phyloP scores from a whole-genome alignment of 2,113 vertebrate genomes.

The Egretta garzetta region DNA sequence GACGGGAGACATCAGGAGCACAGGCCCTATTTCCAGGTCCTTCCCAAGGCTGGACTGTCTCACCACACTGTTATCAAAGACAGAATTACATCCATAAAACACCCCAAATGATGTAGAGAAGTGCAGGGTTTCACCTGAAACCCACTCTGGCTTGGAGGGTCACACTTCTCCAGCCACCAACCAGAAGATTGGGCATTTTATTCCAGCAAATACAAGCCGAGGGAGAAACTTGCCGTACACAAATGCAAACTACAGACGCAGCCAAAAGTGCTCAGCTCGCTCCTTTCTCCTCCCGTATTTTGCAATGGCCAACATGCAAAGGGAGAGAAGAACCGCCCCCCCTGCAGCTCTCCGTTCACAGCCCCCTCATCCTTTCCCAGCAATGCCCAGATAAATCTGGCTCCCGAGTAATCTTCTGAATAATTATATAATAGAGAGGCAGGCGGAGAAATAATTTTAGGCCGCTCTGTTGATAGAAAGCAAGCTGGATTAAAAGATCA shows the following conservation, averaged over 20 bases:
- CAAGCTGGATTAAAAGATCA: slow-evolving; percentile 66
- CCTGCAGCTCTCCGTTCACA: background rate
- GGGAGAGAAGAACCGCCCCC: background rate
- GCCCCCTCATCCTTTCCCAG: background rate
- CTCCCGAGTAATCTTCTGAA: slow-evolving; percentile 40
- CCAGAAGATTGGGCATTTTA: background rate
- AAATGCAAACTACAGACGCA: fast-evolving
- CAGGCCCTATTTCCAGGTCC: background rate
- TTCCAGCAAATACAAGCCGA: background rate
- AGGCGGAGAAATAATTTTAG: slow-evolving; percentile 24
- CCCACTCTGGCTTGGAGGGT: fast-evolving
- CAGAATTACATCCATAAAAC: background rate
- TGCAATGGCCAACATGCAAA: background rate
- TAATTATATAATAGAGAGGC: slow-evolving; percentile 65
- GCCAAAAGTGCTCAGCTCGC: fast-evolving
- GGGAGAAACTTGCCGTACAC: background rate
- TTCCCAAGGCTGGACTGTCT: background rate
- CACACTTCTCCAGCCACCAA: background rate
- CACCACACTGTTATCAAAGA: fast-evolving
- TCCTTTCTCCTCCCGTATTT: fast-evolving
- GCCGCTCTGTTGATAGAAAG: background rate
- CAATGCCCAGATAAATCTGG: background rate
- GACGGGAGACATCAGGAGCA: background rate
- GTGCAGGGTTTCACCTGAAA: background rate
- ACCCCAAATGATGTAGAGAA: background rate